Percentiles rank a stretch among this genome's conserved stretches.
These are phyloP conservation scores for Emydocephalus ijimae DNA, from an alignment of 2,113 vertebrate genomes.

Conservation along the genomic window DNA sequence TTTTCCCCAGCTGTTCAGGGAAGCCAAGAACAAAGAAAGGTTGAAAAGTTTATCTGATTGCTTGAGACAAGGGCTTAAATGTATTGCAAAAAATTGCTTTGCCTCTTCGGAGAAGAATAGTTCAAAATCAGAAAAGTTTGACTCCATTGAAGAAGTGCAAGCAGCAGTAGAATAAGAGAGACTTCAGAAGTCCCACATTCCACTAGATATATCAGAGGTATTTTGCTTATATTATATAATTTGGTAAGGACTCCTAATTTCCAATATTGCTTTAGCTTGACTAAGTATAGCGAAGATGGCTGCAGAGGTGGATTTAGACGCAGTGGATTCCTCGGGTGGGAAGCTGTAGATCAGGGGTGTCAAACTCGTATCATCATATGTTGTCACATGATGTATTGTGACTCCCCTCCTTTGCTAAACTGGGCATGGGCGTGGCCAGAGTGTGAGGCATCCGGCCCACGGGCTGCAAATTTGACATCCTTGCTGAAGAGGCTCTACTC, in stretches of 20 bases:
- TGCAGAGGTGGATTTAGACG: not conserved
- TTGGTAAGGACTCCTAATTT: not conserved
- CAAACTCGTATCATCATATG: too few species aligned
- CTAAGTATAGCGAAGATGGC: not conserved
- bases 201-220: not conserved
- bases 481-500: not conserved
- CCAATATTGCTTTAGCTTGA: not conserved
- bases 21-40: not conserved
- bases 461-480: too few species aligned
- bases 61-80: not conserved
- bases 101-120: not conserved
- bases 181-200: not conserved
- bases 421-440: too few species aligned
- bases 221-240: not conserved
- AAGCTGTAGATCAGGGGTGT: not conserved
- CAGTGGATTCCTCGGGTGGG: not conserved
- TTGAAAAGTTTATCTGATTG: not conserved
- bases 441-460: too few species aligned
- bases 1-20: not conserved
- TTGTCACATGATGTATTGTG: too few species aligned
- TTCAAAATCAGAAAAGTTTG: not conserved
- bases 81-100: not conserved
- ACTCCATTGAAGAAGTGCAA: not conserved
- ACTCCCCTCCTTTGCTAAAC: too few species aligned
- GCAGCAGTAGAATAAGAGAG: not conserved